Percentiles rank a stretch among this genome's conserved stretches.
phyloP scores from a whole-genome alignment of 2,797 vertebrate species.

The Okamejei kenojei region DNA sequence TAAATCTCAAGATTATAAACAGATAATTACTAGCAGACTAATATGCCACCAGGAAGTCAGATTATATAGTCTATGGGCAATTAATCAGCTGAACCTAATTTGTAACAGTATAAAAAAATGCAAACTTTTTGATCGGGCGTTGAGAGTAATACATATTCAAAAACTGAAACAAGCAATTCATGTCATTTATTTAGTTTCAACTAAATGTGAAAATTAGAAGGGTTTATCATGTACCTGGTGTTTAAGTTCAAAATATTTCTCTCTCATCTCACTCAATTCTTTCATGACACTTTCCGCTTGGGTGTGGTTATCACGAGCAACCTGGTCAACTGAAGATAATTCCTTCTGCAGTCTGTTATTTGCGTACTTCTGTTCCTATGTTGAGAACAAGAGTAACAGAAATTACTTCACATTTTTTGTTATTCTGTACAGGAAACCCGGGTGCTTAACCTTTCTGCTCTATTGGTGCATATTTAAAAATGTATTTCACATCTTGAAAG shows the following conservation, averaged over 20 bases:
- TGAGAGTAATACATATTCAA: too few relatives aligned
- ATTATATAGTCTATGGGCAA: background rate
- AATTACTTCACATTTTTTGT: background rate
- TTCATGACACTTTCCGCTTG: conserved; percentile 44
- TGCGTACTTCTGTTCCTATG: conserved; percentile 52
- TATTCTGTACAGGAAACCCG: background rate
- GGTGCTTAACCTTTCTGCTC: background rate
- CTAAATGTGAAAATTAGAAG: background rate
- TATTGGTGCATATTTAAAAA: background rate
- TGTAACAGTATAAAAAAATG: too few relatives aligned
- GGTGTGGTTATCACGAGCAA: conserved; percentile 48
- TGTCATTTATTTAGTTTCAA: conserved; percentile 1
- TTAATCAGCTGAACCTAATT: background rate
- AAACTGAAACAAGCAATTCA: conserved; percentile 15
- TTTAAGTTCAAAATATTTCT: conserved; percentile 49
- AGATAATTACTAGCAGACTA: background rate
- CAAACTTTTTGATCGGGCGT: background rate
- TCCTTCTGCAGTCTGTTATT: conserved; percentile 50
- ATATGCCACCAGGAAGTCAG: background rate
- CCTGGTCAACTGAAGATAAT: conserved; percentile 47
- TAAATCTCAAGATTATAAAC: background rate
- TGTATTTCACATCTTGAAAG: background rate
- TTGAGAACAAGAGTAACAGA: background rate
- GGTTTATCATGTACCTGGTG: conserved; percentile 49
- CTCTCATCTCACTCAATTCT: conserved; percentile 51